Percentiles rank a stretch among this genome's conserved stretches.
Evolutionary conservation across 2,888 invertebrate genomes (phyloP).

Genomic region (Hedychridium roseum): DNA sequence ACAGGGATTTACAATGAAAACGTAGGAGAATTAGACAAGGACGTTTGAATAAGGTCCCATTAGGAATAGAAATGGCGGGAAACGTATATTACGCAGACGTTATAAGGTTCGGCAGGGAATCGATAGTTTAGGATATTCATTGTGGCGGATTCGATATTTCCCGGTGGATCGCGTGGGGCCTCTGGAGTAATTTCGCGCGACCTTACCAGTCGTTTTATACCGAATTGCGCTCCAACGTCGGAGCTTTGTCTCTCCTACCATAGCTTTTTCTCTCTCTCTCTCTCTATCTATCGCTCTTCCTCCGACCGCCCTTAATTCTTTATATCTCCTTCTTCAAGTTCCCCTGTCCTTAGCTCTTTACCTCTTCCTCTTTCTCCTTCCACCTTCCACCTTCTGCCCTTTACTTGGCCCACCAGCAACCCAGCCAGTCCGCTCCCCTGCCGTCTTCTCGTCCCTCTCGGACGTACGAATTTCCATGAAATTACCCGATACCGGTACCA

Average conservation of each 20-base stretch:
- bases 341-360: constrained; percentile 18
- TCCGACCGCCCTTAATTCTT: neutral
- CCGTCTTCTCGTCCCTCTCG: constrained; percentile 10
- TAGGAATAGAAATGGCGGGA: neutral
- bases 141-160: constrained; percentile 22
- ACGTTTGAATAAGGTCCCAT: neutral
- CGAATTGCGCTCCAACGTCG: too few species aligned
- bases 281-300: constrained; percentile 7
- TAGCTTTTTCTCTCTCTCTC: too few species aligned
- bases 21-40: neutral
- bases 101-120: too few species aligned
- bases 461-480: constrained; percentile 43
- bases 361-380: constrained; percentile 7
- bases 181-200: constrained; percentile 25
- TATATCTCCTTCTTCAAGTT: constrained; percentile 14
- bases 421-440: constrained; percentile 11
- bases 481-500: constrained; percentile 34
- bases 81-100: too few species aligned
- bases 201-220: too few species aligned
- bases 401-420: neutral
- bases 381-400: constrained; percentile 5
- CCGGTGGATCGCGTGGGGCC: constrained; percentile 15
- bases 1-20: too few species aligned
- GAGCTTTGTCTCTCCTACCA: too few species aligned
- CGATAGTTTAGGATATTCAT: constrained; percentile 21